Evolutionary conservation across 2,113 vertebrate genomes (phyloP), one percentile per base, ranked within the genome.

Genomic region (Noctilio leporinus): DNA sequence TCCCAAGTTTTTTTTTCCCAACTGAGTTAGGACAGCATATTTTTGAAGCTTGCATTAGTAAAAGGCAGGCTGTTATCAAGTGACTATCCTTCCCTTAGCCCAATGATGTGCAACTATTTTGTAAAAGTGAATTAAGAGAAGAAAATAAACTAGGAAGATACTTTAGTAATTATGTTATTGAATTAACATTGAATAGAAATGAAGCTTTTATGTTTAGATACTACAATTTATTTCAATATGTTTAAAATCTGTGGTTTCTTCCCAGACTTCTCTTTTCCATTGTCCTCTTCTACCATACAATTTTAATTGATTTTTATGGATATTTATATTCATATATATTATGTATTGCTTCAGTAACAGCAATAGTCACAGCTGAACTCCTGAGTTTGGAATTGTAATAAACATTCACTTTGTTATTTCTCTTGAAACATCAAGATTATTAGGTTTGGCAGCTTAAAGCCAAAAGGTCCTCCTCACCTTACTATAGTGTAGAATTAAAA

Each of bases 161-260:
- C 26, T 69, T 84, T 78, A 75, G n/a, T 40, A 92, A 87, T 83
- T 73, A 82, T 38, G 10, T 40, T 30, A n/a, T 47, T 86, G 40
- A 84, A 30, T 94, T 95, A 76, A 80, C 81, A 85, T 65, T 87
- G 49, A 76, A 76, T 77, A 64, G 19, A 70, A 95, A 84, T 65
- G 22, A 84, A 26, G 28, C 12, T 59, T 89, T 53, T 24, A 30
- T 80, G 30, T 76, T 75, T 84, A 33, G 16, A 76, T 80, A 72
- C 10, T 75, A 57, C 4, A 80, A n/a, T 28, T 92, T 78, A 57
- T 70, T 86, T 87, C 72, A 57, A 1, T 75, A 47, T 82, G 6
- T 83, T 89, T 69, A 86, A 93, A 33, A 69, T 30, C 10, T 12
- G 19, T 69, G 4, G 49, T 70, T 95, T 89, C 26, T 83, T 85